phyloP scores from a whole-genome alignment of 2,113 vertebrate species.

The Bos javanicus region DNA sequence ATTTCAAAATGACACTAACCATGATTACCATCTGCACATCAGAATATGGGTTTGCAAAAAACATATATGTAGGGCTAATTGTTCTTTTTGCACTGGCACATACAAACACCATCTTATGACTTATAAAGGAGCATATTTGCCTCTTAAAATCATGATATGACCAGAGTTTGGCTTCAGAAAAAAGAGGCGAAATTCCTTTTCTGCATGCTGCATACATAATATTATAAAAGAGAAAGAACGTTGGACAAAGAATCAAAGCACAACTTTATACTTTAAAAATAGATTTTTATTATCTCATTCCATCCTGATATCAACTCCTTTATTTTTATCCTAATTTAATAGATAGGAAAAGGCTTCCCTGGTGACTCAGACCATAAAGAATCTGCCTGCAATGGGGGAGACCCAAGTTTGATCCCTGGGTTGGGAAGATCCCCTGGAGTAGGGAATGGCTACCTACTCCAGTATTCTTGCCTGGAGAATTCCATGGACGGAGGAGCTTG shows the following conservation, averaged over 20 bases:
- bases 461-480: neutral
- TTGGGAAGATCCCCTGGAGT: neutral
- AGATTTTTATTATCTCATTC: neutral
- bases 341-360: neutral
- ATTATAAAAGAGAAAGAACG: neutral
- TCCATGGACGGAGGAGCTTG: neutral
- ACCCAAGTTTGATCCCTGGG: neutral
- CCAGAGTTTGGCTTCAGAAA: neutral
- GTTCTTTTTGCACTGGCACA: neutral
- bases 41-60: neutral
- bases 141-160: neutral
- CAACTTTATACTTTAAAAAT: neutral
- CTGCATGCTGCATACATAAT: neutral
- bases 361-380: neutral
- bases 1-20: neutral
- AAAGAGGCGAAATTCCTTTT: neutral
- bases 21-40: neutral
- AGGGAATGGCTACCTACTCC: neutral
- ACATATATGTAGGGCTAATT: neutral
- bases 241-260: neutral
- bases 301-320: neutral
- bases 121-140: neutral
- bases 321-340: neutral
- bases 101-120: neutral
- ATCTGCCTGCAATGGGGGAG: neutral